Conservation (phyloP, 2,797 vertebrate genomes). For the Scleropages formosus region DNA sequence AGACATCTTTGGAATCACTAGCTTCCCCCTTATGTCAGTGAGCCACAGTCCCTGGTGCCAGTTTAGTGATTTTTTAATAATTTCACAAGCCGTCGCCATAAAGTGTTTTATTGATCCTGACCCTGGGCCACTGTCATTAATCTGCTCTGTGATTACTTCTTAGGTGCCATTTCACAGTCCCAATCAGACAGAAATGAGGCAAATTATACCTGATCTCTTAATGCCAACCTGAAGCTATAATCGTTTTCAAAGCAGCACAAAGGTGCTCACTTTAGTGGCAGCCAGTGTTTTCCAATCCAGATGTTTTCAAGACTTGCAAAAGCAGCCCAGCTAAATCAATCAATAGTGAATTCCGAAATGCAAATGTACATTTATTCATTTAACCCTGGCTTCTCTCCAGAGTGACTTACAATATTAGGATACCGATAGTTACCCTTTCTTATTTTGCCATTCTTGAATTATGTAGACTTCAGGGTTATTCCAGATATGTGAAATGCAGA, state of each 20-base stretch:
- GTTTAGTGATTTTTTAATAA: not conserved
- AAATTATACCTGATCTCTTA: constrained; percentile 22
- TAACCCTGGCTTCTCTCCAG: too few relatives aligned
- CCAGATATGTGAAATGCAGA: not conserved
- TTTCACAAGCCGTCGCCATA: not conserved
- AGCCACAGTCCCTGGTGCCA: not conserved
- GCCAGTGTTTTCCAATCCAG: not conserved
- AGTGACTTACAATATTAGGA: too few relatives aligned
- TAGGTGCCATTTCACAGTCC: not conserved
- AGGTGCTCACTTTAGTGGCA: too few relatives aligned
- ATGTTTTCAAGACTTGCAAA: not conserved
- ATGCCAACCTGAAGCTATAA: not conserved
- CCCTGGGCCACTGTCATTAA: not conserved
- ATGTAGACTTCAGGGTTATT: not conserved
- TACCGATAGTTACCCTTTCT: too few relatives aligned
- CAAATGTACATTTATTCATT: too few relatives aligned
- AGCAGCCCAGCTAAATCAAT: not conserved
- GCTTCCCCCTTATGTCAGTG: not conserved
- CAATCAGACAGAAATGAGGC: not conserved
- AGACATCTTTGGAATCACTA: not conserved
- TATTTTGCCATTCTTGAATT: too few relatives aligned
- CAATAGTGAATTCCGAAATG: not conserved
- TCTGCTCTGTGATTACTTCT: too few relatives aligned
- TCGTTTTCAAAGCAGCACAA: not conserved
- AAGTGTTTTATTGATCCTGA: not conserved